Percentiles rank a stretch among this genome's conserved stretches.
phyloP scores from a whole-genome alignment of 64 coral and sea anemone genomes.

The Stichodactyla helianthus region DNA sequence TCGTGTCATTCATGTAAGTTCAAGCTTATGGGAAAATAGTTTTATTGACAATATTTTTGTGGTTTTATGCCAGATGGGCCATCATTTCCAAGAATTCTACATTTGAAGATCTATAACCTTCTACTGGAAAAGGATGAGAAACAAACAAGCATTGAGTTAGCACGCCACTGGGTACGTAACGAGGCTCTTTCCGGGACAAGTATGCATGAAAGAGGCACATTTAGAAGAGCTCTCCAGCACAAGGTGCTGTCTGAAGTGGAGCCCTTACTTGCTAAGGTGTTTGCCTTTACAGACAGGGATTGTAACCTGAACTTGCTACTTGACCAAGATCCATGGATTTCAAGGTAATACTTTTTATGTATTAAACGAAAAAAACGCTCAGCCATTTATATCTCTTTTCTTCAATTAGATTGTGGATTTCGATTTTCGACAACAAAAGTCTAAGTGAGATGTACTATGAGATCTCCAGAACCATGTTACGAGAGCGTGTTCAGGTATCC shows the following conservation, averaged over 20 bases:
- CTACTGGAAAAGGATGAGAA: constrained; percentile 46
- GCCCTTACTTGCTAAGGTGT: constrained; percentile 59
- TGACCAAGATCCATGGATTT: constrained; percentile 18
- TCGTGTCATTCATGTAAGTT: no score
- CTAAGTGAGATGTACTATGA: constrained; percentile 40
- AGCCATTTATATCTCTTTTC: neutral
- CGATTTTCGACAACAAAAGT: constrained; percentile 41
- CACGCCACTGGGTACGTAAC: constrained; percentile 43
- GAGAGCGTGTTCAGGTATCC: constrained; percentile 43
- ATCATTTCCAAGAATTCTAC: constrained; percentile 23
- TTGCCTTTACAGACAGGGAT: constrained; percentile 68
- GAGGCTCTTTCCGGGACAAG: constrained; percentile 77
- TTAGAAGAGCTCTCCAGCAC: constrained; percentile 62
- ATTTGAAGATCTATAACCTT: constrained; percentile 31
- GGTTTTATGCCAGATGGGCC: neutral
- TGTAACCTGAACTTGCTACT: constrained; percentile 49
- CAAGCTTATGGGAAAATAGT: neutral
- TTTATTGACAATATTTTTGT: neutral
- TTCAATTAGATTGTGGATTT: constrained; percentile 26
- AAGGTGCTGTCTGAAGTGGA: constrained; percentile 50
- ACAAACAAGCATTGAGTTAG: neutral
- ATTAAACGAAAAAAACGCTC: neutral
- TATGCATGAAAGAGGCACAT: constrained; percentile 69
- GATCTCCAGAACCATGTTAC: constrained; percentile 33
- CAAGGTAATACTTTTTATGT: neutral